Evolutionary conservation across 1,140 invertebrate genomes (phyloP).

Genomic region (Drosophila triauraria): DNA sequence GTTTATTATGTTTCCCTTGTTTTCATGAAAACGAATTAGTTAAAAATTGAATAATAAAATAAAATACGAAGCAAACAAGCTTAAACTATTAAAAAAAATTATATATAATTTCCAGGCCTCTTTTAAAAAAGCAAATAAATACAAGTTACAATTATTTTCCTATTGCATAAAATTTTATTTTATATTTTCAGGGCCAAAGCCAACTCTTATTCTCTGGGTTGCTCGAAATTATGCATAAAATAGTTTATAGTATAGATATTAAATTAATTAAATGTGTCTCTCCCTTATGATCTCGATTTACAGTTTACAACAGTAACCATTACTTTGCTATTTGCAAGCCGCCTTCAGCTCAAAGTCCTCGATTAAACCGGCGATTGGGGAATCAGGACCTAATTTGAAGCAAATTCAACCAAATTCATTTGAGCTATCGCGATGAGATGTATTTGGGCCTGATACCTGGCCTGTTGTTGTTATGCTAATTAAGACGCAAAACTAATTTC

Average conservation of each 20-base stretch:
- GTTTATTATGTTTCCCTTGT: not conserved
- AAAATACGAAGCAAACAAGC: not conserved
- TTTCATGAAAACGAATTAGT: too few species aligned
- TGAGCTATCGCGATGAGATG: conserved; percentile 62
- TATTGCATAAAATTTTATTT: too few species aligned
- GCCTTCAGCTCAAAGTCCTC: conserved; percentile 1
- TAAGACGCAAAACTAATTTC: conserved; percentile 56
- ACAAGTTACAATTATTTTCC: too few species aligned
- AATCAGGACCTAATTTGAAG: conserved; percentile 28
- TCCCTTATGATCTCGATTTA: not conserved
- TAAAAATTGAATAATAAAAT: not conserved
- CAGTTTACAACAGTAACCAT: not conserved
- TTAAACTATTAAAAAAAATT: too few species aligned
- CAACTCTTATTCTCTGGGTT: too few species aligned
- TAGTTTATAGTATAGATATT: too few species aligned
- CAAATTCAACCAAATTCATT: conserved; percentile 51
- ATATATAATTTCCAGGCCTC: too few species aligned
- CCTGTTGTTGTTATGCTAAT: conserved; percentile 56
- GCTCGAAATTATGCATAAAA: too few species aligned
- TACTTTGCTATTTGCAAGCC: not conserved
- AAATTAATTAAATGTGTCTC: not conserved
- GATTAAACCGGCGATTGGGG: conserved; percentile 31
- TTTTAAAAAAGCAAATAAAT: too few species aligned
- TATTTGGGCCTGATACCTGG: conserved; percentile 7
- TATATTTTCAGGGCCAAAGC: too few species aligned